Base-by-base conservation (phyloP, 1,140 invertebrate genomes). In the Rhopalosiphum maidis region DNA sequence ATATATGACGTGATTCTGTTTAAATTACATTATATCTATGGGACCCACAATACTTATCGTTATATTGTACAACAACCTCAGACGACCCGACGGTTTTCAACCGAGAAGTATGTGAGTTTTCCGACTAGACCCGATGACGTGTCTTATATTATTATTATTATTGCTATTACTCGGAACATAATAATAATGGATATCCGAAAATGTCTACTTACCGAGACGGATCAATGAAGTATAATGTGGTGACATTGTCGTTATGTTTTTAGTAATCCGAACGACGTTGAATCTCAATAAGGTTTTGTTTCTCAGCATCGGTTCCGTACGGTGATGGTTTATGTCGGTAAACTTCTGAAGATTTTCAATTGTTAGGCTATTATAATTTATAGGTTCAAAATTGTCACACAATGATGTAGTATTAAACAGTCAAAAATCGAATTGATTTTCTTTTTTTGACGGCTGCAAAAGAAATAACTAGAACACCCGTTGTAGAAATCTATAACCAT, bases 61-160 rank as follows among this genome's bases (percentile, higher is more conserved):
- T 55, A 25, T 60, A 2, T 60, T 60, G 30, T 68, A 5, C 15
- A n/a, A n/a, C 60, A 77, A n/a, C n/a, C 60, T 18, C n/a, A 77
- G n/a, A 77, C 30, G 30, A 68, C 30, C 60, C 60, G 60, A 68
- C 60, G 30, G 5, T n/a, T 77, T 77, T n/a, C 3, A 30, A 77
- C n/a, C 60, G n/a, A 18, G 3, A 1, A 0, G 30, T 77, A 18
- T 77, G 30, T 15, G 60, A 77, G 30, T 77, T 77, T 77, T 77
- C 60, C 60, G 30, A 77, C 60, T 18, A 77, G 3, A 35, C 60
- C 60, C 30, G 60, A 77, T 77, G 60, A n/a, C 60, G 60, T n/a
- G 60, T 77, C 55, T 68, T 55, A 55, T 60, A n/a, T 77, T 77
- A 77, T 68, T 68, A 68, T 68, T 68, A 77, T 68, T 68, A 68